Percentiles rank a stretch among this genome's conserved stretches.
phyloP scores from a whole-genome alignment of 1,140 invertebrate genomes.

The Lanistes nyassanus region DNA sequence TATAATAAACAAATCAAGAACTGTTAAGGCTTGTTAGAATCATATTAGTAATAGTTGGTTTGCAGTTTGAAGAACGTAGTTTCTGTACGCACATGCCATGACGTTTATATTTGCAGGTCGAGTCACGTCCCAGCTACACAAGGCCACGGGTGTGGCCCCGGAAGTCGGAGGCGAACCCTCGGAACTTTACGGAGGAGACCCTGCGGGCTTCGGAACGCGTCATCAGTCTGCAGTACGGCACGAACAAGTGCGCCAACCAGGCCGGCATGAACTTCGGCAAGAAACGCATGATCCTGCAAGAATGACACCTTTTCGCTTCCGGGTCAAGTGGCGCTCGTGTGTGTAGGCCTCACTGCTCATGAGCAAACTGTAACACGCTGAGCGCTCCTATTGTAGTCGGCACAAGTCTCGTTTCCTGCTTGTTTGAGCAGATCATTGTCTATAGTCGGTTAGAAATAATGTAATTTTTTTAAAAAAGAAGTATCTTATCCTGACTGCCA shows the following conservation, averaged over 20 bases:
- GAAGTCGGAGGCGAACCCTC: slow-evolving; percentile 72
- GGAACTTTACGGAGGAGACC: slow-evolving; percentile 84
- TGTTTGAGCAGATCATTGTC: not conserved
- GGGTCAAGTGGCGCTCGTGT: not conserved
- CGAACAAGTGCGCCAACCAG: slow-evolving; percentile 85
- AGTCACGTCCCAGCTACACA: slow-evolving; percentile 85
- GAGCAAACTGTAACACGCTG: not conserved
- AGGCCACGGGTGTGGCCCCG: slow-evolving; percentile 75
- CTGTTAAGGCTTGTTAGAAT: not conserved
- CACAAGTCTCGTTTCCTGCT: not conserved
- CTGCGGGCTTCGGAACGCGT: slow-evolving; percentile 88
- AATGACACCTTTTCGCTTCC: slow-evolving; percentile 1
- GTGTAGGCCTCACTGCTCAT: not conserved
- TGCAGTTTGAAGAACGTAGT: no score
- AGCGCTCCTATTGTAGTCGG: not conserved
- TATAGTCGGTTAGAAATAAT: not conserved
- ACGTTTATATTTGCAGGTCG: slow-evolving; percentile 72
- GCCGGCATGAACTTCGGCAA: slow-evolving; percentile 75
- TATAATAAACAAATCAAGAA: not conserved
- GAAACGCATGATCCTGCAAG: slow-evolving; percentile 53
- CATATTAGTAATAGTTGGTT: no score
- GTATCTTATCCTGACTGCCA: no score
- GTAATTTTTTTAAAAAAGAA: not conserved
- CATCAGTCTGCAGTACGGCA: slow-evolving; percentile 84
- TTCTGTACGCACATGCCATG: not conserved